Base-by-base conservation (phyloP, 2,113 vertebrate species). In the Sylvietta virens region DNA sequence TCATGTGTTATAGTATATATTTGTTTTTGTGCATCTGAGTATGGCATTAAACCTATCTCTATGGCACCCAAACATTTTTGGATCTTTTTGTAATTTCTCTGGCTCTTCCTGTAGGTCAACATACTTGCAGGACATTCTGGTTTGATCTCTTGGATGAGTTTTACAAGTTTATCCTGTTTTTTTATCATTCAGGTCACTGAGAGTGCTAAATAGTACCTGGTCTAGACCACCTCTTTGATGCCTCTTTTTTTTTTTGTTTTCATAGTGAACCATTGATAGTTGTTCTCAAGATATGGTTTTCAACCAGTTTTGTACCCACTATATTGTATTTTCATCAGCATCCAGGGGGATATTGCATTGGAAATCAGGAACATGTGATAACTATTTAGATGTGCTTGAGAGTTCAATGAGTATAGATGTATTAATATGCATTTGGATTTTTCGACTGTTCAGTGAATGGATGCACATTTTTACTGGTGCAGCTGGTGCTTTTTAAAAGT, bases 401-500 rank as follows among this genome's bases (percentile, higher is more conserved):
- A 88, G 60, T 88, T 77, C 92, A 82, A 1, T 40, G 76, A 78
- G 65, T 88, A 35, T 53, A 74, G 65, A 60, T 54, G 22, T 83
- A 90, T 86, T 95, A 96, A 92, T 72, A 88, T 58, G 82, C 31
- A 6, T 86, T 92, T 83, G 80, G 56, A 78, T 89, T 88, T 94
- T 90, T 88, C 93, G 93, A 86, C 76, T 87, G 47, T 64, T 95
- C 74, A 81, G 74, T 94, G 88, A 94, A 93, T 86, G 88, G 90
- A 81, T 93, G 80, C 67, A 78, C 85, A 81, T 86, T 92, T 95
- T 88, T 93, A 85, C 78, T 90, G 89, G 81, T 97, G 84, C 94
- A 96, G 93, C 88, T 94, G 90, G 82, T 94, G 79, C 82, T 93
- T 93, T 96, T 92, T 22, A 70, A 77, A 91, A 88, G 69, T 81